Conservation (phyloP, 2,888 invertebrate species). For the Argyra leucocephala region DNA sequence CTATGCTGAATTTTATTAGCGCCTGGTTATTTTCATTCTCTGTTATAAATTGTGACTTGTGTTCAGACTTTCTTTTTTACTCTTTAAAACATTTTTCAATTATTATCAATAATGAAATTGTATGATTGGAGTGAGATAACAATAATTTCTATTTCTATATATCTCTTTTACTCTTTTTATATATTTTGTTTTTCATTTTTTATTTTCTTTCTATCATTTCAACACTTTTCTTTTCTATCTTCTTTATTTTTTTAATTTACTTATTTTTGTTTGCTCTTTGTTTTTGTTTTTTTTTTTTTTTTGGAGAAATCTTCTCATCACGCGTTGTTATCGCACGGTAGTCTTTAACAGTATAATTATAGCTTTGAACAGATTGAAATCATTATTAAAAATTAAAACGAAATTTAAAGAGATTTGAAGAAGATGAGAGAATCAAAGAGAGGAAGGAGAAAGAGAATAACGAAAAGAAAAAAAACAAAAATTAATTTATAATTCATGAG, state of each 20-base stretch:
- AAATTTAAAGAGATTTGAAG: too few relatives aligned
- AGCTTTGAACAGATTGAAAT: slow-evolving; percentile 3
- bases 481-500: slow-evolving; percentile 1
- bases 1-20: too few relatives aligned
- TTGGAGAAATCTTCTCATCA: not conserved
- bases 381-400: not conserved
- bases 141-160: not conserved
- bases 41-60: too few relatives aligned
- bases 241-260: not conserved
- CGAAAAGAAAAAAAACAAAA: not conserved
- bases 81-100: too few relatives aligned
- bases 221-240: not conserved
- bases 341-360: not conserved
- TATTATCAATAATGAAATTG: too few relatives aligned
- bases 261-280: too few relatives aligned
- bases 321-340: not conserved
- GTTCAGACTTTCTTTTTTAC: too few relatives aligned
- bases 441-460: too few relatives aligned
- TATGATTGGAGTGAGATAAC: not conserved
- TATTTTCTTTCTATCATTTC: not conserved
- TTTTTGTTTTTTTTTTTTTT: not conserved
- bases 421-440: too few relatives aligned
- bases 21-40: too few relatives aligned
- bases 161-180: not conserved
- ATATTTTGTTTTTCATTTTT: not conserved